Base-by-base conservation (phyloP, 2,888 invertebrate species). In the Agonum fuliginosum region DNA sequence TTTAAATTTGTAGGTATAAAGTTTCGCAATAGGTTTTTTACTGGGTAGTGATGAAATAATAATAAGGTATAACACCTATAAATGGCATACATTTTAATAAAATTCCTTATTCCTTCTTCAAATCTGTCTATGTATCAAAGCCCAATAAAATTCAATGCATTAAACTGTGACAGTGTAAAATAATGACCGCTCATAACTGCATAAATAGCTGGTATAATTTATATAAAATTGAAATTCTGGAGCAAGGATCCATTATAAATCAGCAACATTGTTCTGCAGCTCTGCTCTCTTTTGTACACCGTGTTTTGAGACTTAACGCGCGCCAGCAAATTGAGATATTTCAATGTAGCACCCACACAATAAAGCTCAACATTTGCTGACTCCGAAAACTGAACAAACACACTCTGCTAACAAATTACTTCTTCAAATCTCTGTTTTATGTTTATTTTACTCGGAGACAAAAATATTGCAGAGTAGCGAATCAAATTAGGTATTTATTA, bases 151-250 rank as follows among this genome's bases (percentile, higher is more conserved):
- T n/a, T n/a, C n/a, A 34, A 4, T 34, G 34, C 6, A 34, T 37
- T 37, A 37, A 37, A 37, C 10, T 37, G 3, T 54, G 54, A 54
- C 54, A 54, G 22, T 2, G 22, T 12, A 51, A 19, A 22, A 22
- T 51, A 8, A 51, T 51, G n/a, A 51, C 22, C 54, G n/a, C 4
- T 12, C 24, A 37, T 24, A 22, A 19, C 46, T 46, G 54, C 24
- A 54, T 54, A 54, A 54, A 54, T 54, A 54, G 20, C 22, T 12
- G 8, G 54, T 24, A 54, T 54, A 54, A 54, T 54, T 54, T 54
- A 54, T 54, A 54, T 54, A 54, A 54, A 54, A 54, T 54, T 54
- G 54, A 54, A 54, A 54, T 54, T 54, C 22, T 54, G 54, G 22
- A 22, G 20, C n/a, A 10, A 54, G 24, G 54, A 54, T n/a, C 54